Base-by-base conservation (phyloP, 92 coral and sea anemone species). In the Porites divaricata region DNA sequence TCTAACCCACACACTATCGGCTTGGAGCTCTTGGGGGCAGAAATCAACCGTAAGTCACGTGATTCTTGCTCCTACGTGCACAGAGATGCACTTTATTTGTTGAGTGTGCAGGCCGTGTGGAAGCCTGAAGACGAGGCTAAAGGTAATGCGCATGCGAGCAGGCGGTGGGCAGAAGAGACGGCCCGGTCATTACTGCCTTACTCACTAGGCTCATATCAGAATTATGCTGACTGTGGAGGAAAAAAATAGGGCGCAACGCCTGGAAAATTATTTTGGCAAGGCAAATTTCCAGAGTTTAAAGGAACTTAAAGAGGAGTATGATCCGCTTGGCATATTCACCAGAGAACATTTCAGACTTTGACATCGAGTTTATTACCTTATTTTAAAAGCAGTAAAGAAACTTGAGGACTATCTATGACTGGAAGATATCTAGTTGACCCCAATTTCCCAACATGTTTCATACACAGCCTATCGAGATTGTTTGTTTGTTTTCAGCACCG, bases 141-240 rank as follows among this genome's bases (percentile, higher is more conserved):
- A 12, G 85, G 85, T 2, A 26, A 26, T 5, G 85, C 85, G 76
- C 67, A 68, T 35, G 67, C 85, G 1, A 56, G 77, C 57, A 70
- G 85, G 50, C 67, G 48, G 76, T 80, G 85, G 85, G 85, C 49
- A 58, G 77, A 80, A 20, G 11, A 2, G 22, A 19, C 85, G 8
- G 85, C 66, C 41, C 57, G 70, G 35, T 69, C 76, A 80, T 19
- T 80, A 67, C 77, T 80, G 85, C 54, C 85, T 80, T 48, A 80
- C 68, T 80, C 85, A 14, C 85, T 80, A 14, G 77, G 85, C 9
- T 80, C 76, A 13, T 80, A 80, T 70, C 77, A 80, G 77, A 80
- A 80, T 54, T 80, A 80, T 17, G 85, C 85, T 14, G 85, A 80
- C n/a, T 80, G 85, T 22, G 76, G 76, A 56, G 85, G 85, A 80